These are phyloP conservation scores for Beris chalybata DNA, from an alignment of 2,888 invertebrate species.

Conservation along the genomic window DNA sequence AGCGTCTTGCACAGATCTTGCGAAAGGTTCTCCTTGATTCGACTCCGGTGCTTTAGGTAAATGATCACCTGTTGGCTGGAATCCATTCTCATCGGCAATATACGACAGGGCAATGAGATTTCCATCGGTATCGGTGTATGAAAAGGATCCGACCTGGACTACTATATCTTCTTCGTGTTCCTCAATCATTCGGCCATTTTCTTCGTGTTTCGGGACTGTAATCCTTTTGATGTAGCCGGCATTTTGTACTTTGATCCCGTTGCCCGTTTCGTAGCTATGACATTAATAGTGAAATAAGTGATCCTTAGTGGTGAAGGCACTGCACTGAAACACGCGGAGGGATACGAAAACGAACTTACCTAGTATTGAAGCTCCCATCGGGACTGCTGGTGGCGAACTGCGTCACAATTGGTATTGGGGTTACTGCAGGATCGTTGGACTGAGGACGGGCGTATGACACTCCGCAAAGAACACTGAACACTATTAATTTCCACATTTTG, in stretches of 20 bases:
- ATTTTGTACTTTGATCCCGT: slow-evolving; percentile 76
- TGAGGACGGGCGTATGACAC: slow-evolving; percentile 17
- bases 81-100: slow-evolving; percentile 73
- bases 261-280: slow-evolving; percentile 73
- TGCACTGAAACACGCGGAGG: neutral
- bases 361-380: slow-evolving; percentile 58
- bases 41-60: slow-evolving; percentile 61
- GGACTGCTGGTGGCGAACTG: slow-evolving; percentile 56
- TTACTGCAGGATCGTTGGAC: slow-evolving; percentile 44
- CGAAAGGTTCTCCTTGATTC: slow-evolving; percentile 5
- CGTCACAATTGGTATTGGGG: slow-evolving; percentile 58
- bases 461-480: slow-evolving; percentile 14
- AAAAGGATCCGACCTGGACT: slow-evolving; percentile 69
- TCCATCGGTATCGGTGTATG: slow-evolving; percentile 72
- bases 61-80: slow-evolving; percentile 68
- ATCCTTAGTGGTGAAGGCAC: neutral
- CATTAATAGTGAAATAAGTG: no score
- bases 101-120: slow-evolving; percentile 66
- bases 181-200: slow-evolving; percentile 55
- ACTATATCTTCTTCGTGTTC: slow-evolving; percentile 63
- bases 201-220: slow-evolving; percentile 55
- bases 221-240: slow-evolving; percentile 69
- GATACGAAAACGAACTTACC: slow-evolving; percentile 46
- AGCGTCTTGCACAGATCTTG: neutral
- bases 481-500: slow-evolving; percentile 21